phyloP scores from a whole-genome alignment of 2,888 invertebrate genomes.

The Biston stratarius region DNA sequence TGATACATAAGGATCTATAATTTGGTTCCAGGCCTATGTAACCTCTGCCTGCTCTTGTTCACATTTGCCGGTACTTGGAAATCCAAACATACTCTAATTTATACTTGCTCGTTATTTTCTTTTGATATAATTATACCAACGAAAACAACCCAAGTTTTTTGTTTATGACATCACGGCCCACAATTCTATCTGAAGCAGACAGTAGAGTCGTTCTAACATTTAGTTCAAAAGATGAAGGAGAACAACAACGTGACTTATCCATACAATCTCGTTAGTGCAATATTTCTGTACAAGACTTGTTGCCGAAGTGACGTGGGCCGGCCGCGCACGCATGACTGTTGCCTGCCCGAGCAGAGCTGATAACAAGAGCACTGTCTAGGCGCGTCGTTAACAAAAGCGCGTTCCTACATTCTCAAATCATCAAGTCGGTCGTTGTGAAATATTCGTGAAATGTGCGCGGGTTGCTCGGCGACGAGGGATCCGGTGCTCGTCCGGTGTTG shows the following conservation, averaged over 20 bases:
- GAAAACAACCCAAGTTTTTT: conserved; percentile 26
- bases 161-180: conserved; percentile 30
- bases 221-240: conserved; percentile 18
- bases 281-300: conserved; percentile 20
- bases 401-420: conserved; percentile 51
- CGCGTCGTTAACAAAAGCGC: conserved; percentile 36
- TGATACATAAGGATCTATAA: no score
- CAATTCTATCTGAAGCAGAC: conserved; percentile 6
- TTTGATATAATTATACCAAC: conserved; percentile 13
- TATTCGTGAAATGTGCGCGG: conserved; percentile 67
- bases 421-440: conserved; percentile 59
- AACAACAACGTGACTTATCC: conserved; percentile 30
- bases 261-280: conserved; percentile 25
- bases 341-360: conserved; percentile 33
- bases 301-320: conserved; percentile 33
- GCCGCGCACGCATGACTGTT: conserved; percentile 18
- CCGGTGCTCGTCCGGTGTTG: conserved; percentile 78
- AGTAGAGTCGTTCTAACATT: conserved; percentile 17
- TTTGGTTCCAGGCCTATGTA: no score
- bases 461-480: conserved; percentile 78
- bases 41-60: no score
- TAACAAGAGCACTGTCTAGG: conserved; percentile 31
- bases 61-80: no score
- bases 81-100: neutral
- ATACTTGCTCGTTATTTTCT: conserved; percentile 1